These are phyloP conservation scores for Anabacerthia variegaticeps DNA, from an alignment of 2,797 vertebrate genomes.

Conservation along the genomic window DNA sequence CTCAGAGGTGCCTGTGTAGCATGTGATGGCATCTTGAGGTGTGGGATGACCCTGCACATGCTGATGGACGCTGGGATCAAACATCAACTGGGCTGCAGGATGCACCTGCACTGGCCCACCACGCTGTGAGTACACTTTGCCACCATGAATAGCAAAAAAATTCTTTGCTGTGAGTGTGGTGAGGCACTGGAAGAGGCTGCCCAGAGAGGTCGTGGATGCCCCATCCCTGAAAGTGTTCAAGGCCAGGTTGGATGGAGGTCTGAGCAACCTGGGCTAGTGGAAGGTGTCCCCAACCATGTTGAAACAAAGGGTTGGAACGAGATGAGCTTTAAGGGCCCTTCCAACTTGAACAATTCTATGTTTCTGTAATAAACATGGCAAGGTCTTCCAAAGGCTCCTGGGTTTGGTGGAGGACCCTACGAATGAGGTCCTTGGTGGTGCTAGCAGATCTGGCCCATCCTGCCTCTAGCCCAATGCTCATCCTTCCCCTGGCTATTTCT, in stretches of 20 bases:
- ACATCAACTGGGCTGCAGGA: background rate
- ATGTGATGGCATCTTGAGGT: accelerated
- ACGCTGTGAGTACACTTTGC: accelerated
- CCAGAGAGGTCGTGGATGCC: background rate
- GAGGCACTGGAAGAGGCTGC: background rate
- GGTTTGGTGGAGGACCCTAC: background rate
- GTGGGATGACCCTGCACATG: accelerated
- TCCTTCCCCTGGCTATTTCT: background rate
- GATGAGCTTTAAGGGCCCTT: background rate
- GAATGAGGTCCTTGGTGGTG: background rate
- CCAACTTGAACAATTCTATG: background rate
- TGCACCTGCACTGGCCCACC: accelerated
- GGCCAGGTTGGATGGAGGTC: background rate
- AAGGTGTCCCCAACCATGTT: background rate
- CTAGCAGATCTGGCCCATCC: background rate
- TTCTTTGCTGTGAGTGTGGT: background rate
- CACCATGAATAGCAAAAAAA: accelerated
- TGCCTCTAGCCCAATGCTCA: background rate
- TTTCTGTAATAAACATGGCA: background rate
- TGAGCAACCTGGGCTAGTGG: background rate
- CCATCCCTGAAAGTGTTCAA: background rate
- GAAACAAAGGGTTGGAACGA: background rate
- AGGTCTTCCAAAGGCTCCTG: background rate
- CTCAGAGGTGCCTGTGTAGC: background rate
- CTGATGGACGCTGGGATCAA: background rate